A percentile compares a stretch with the other conserved stretches of the same genome.
Conservation (phyloP, 2,113 vertebrate species). For the Enhydra lutris region DNA sequence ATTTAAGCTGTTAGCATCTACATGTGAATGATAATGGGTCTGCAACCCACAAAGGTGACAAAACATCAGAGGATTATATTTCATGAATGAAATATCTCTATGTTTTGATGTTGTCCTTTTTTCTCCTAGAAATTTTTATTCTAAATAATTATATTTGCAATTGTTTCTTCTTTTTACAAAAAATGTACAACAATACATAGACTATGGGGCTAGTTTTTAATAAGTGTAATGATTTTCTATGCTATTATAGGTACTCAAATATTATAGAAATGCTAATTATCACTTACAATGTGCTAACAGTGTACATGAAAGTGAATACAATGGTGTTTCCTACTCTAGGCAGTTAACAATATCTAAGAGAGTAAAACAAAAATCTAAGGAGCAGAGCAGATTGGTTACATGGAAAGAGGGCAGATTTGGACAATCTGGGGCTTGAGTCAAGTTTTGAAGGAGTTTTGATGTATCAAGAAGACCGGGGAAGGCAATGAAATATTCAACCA, state of each 20-base stretch:
- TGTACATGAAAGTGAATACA: background rate
- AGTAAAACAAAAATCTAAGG: background rate
- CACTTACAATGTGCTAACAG: background rate
- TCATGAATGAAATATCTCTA: background rate
- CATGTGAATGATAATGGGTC: background rate
- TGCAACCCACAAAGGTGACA: background rate
- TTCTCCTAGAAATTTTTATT: background rate
- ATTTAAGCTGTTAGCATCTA: background rate
- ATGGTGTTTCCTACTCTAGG: background rate
- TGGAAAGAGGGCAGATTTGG: background rate
- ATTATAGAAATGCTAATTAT: background rate
- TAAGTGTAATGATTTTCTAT: background rate
- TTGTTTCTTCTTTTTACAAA: background rate
- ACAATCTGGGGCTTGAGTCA: background rate
- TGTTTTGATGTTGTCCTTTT: background rate
- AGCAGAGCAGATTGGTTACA: background rate
- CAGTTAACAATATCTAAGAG: background rate
- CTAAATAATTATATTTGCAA: background rate
- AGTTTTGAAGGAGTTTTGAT: background rate
- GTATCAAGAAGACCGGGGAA: background rate
- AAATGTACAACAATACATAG: background rate
- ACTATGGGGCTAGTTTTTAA: background rate
- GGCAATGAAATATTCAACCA: background rate
- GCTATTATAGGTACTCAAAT: too few species aligned
- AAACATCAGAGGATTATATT: background rate